Percentiles rank a stretch among this genome's conserved stretches.
Conservation (phyloP, 2,888 invertebrate species). For the Aphelenchoides bicaudatus region DNA sequence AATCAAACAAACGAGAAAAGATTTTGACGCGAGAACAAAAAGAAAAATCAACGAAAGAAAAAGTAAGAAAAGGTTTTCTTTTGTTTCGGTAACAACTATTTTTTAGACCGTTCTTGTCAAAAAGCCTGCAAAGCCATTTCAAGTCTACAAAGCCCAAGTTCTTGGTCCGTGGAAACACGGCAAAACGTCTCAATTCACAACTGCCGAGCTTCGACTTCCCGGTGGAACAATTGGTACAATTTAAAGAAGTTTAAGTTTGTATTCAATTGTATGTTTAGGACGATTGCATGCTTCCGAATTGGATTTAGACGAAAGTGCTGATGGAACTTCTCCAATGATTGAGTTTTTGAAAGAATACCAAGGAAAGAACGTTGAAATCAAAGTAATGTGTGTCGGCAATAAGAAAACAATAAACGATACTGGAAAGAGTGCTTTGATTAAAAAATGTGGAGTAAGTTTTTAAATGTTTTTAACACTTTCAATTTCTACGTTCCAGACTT, state of each 20-base stretch:
- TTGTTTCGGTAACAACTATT: neutral
- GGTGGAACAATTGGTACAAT: slow-evolving; percentile 33
- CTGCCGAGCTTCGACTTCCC: slow-evolving; percentile 29
- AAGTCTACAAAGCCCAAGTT: slow-evolving; percentile 32
- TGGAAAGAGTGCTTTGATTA: slow-evolving; percentile 21
- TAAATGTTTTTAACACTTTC: neutral
- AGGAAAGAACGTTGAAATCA: slow-evolving; percentile 31
- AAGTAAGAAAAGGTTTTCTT: slow-evolving; percentile 14
- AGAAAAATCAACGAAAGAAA: slow-evolving; percentile 6
- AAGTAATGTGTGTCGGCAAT: slow-evolving; percentile 31
- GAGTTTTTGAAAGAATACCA: slow-evolving; percentile 24
- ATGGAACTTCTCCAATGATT: slow-evolving; percentile 28
- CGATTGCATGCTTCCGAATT: slow-evolving; percentile 35
- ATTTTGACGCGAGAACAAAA: slow-evolving; percentile 8
- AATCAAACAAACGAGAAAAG: slow-evolving; percentile 6
- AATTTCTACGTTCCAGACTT: slow-evolving; percentile 20
- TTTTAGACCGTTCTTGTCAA: slow-evolving; percentile 14
- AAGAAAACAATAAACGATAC: slow-evolving; percentile 17
- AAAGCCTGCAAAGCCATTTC: slow-evolving; percentile 33
- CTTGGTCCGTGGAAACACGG: slow-evolving; percentile 36
- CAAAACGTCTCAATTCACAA: slow-evolving; percentile 25
- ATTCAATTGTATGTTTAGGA: too few relatives aligned
- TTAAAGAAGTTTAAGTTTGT: neutral
- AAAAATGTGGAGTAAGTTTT: slow-evolving; percentile 17
- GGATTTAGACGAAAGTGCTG: slow-evolving; percentile 21